phyloP scores from a whole-genome alignment of 2,888 invertebrate genomes.

The Sinhomidia bicolor region DNA sequence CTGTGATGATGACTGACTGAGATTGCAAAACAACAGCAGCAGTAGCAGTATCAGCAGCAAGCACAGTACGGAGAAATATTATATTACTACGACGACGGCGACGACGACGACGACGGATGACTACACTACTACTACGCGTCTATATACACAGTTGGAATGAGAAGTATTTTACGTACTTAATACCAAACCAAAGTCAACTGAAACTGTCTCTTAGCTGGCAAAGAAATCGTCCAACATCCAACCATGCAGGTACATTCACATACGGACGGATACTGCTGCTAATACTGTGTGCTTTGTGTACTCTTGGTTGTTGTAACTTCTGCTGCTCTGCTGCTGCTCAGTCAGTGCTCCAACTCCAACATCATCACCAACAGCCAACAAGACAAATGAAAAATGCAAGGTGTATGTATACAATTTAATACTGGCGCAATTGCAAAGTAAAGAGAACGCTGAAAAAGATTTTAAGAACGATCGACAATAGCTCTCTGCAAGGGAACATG shows the following conservation, averaged over 20 bases:
- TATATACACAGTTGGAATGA: too few species aligned
- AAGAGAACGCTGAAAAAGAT: too few species aligned
- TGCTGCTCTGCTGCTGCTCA: too few species aligned
- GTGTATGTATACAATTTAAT: too few species aligned
- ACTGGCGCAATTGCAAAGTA: too few species aligned
- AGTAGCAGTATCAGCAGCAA: not conserved
- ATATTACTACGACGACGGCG: not conserved
- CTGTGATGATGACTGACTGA: slow-evolving; percentile 46
- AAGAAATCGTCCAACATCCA: not conserved
- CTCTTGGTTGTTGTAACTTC: not conserved
- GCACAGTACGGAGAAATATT: not conserved
- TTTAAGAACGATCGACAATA: too few species aligned
- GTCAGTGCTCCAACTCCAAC: too few species aligned
- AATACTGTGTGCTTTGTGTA: not conserved
- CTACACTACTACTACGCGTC: not conserved
- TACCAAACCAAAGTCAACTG: not conserved
- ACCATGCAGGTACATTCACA: not conserved
- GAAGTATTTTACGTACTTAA: too few species aligned
- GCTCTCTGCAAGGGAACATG: too few species aligned
- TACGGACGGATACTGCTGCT: not conserved
- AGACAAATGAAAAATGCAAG: too few species aligned
- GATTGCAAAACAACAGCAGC: slow-evolving; percentile 49
- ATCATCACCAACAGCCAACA: too few species aligned
- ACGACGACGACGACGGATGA: not conserved
- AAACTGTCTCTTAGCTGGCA: not conserved